Evolutionary conservation across 2,888 invertebrate genomes (phyloP), one percentile per base, ranked within the genome.

Genomic region (Augiades crinisus): DNA sequence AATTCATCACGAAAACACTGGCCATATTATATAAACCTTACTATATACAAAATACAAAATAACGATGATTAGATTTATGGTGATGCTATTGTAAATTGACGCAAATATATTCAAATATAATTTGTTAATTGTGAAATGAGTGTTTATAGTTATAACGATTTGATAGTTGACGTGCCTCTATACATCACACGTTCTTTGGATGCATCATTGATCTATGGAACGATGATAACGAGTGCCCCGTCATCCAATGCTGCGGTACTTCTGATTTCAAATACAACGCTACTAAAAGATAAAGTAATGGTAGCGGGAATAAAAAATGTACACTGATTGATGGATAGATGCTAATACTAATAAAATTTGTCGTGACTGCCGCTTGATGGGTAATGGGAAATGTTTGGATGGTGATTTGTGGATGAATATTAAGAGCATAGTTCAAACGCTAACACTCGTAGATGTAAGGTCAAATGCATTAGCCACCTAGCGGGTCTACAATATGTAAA

Each of bases 381-480:
- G 77, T 77, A 78, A 78, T 85, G 83, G 85, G 82, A 82, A 81
- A 76, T 65, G 71, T 70, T 76, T 72, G 65, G 67, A 58, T 74
- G 75, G 79, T 84, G 82, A 87, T 87, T 84, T 80, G 85, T 85
- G 75, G 72, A 63, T 72, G 65, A 75, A 75, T 81, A 82, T 86
- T 84, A 84, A 69, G 81, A 83, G 80, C 81, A 75, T 72, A 78
- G 86, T 82, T 86, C 84, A 84, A 80, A 77, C 62, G 78, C 77
- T 86, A 83, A 82, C 83, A 81, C 78, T 72, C 74, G 76, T 70
- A 64, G 73, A 81, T 78, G 78, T 64, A 77, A 65, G 87, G 88
- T 88, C 87, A 86, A 84, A 84, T 70, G 71, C 88, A 87, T 88
- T 88, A 88, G 86, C 84, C 86, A 85, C 86, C 84, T 83, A 86